phyloP scores from a whole-genome alignment of 1,140 invertebrate genomes.

The Apis dorsata region DNA sequence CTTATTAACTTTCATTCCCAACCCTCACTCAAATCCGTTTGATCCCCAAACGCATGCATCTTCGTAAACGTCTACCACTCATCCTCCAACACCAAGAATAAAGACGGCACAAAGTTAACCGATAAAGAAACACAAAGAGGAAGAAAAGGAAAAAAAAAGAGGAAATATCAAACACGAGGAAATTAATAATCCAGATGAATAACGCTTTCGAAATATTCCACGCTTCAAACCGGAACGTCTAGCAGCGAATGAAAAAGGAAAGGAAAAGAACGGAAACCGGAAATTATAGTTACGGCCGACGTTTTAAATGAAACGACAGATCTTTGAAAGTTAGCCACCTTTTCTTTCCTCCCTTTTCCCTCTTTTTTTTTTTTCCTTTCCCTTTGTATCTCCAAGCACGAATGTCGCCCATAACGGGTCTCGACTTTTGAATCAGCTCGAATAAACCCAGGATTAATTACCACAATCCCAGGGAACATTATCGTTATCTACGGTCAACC shows the following conservation, averaged over 20 bases:
- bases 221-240: neutral
- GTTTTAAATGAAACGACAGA: slow-evolving; percentile 32
- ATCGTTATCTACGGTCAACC: slow-evolving; percentile 49
- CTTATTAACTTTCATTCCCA: neutral
- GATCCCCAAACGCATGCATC: slow-evolving; percentile 3
- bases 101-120: neutral
- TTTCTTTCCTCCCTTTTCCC: neutral
- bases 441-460: slow-evolving; percentile 58
- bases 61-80: neutral
- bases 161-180: neutral
- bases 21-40: neutral
- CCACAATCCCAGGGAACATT: slow-evolving; percentile 46
- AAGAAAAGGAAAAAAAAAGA: neutral
- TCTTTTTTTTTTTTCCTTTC: neutral
- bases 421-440: slow-evolving; percentile 39
- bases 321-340: slow-evolving; percentile 28
- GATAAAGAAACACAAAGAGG: slow-evolving; percentile 2
- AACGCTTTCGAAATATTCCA: slow-evolving; percentile 36
- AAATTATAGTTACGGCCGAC: slow-evolving; percentile 42
- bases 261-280: neutral
- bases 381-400: neutral
- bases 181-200: slow-evolving; percentile 36
- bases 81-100: neutral
- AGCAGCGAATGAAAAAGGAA: no score
- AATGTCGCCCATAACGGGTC: neutral